Percentiles rank a stretch among this genome's conserved stretches.
Conservation (phyloP, 2,888 invertebrate species). For the Cenopis cana region DNA sequence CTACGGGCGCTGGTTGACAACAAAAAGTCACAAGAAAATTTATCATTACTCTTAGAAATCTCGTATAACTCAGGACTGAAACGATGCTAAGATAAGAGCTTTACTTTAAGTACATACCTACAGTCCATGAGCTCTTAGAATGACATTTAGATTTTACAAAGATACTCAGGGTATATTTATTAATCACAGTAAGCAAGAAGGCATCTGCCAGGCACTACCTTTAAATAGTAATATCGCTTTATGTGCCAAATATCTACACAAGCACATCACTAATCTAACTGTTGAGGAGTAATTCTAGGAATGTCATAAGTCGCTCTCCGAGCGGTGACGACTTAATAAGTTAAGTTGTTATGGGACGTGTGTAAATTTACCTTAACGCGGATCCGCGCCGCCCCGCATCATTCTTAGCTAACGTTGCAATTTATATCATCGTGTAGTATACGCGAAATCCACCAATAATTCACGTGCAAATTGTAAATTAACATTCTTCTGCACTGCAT, state of each 20-base stretch:
- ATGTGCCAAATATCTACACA: background rate
- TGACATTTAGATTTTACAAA: too few species aligned
- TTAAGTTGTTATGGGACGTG: constrained; percentile 78
- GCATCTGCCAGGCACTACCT: background rate
- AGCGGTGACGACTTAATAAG: constrained; percentile 79
- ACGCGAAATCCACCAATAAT: constrained; percentile 51
- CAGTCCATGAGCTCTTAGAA: too few species aligned
- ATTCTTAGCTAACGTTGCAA: constrained; percentile 80
- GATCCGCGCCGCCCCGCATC: constrained; percentile 73
- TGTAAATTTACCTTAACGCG: constrained; percentile 83
- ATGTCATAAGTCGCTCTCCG: constrained; percentile 68
- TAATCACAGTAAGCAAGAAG: background rate
- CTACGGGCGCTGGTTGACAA: too few species aligned
- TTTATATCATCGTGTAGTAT: constrained; percentile 72
- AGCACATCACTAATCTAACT: constrained; percentile 28
- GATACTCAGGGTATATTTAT: too few species aligned
- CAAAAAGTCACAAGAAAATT: too few species aligned
- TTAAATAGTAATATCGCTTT: background rate
- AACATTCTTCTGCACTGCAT: background rate
- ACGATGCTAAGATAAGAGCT: too few species aligned
- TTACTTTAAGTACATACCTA: too few species aligned
- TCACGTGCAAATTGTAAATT: background rate
- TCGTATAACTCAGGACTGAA: too few species aligned
- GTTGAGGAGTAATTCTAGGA: constrained; percentile 50
- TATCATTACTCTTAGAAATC: too few species aligned